Evolutionary conservation across 2,113 vertebrate species (phyloP).

Genomic region (Mastomys coucha): DNA sequence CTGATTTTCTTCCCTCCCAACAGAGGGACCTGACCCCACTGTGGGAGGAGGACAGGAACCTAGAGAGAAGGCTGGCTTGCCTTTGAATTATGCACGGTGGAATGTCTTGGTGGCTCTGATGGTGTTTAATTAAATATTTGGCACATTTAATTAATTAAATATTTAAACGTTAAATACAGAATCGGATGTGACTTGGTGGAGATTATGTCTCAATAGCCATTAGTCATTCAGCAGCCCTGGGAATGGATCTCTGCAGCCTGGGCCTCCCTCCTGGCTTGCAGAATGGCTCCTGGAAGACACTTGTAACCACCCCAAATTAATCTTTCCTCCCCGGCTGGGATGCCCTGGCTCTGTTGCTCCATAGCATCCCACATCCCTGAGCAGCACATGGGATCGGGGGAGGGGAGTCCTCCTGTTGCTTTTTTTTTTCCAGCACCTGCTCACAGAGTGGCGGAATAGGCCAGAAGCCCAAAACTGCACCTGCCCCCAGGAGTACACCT

Average conservation of each 20-base stretch:
- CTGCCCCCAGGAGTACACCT: neutral
- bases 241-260: slow-evolving; percentile 74
- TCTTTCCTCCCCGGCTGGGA: slow-evolving; percentile 80
- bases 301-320: slow-evolving; percentile 83
- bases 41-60: neutral
- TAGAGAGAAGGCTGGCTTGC: slow-evolving; percentile 56
- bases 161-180: slow-evolving; percentile 89
- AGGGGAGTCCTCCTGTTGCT: neutral
- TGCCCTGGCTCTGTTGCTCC: slow-evolving; percentile 66
- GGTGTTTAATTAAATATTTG: slow-evolving; percentile 90
- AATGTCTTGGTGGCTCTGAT: slow-evolving; percentile 84
- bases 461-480: neutral
- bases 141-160: slow-evolving; percentile 90
- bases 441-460: neutral
- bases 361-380: neutral
- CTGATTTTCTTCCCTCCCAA: neutral
- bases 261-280: slow-evolving; percentile 72
- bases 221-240: slow-evolving; percentile 84
- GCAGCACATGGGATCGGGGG: neutral
- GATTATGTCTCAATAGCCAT: slow-evolving; percentile 87
- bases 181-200: slow-evolving; percentile 88
- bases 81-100: slow-evolving; percentile 83
- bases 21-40: neutral
- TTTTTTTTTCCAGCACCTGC: neutral
- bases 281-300: slow-evolving; percentile 83